Base-by-base conservation (phyloP, 1,140 invertebrate genomes). In the Potamilus streckersoni region DNA sequence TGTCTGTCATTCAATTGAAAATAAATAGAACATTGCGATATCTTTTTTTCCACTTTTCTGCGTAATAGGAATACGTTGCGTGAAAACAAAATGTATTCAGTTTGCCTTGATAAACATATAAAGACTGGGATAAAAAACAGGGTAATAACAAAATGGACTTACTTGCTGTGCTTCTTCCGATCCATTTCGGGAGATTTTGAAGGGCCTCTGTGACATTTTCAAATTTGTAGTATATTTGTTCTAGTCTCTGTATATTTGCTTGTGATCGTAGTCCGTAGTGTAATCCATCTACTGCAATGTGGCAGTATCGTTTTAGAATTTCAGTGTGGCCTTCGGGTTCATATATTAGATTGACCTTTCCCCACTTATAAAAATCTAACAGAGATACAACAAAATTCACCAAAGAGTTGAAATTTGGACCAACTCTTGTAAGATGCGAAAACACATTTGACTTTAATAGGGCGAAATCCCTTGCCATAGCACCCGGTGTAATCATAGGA, bases 401-500 rank as follows among this genome's bases (percentile, higher is more conserved):
- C 15, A 95, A 92, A 80, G 94, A 92, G 69, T 91, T 92, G 90
- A 96, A 95, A 59, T 94, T 94, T 0, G 95, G 94, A 92, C 95
- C 96, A 90, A 97, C 93, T 64, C 96, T 91, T 2, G 95, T 97
- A 20, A 98, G 90, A 0, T 95, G 93, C 2, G 93, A 93, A 87
- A 94, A 97, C 76, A 92, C 76, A 15, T 89, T 5, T 85, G 85
- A 65, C 83, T 86, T 86, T 80, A 79, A 72, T 15, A 67, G 55
- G 1, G 80, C 92, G 87, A 96, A 96, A 64, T 95, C 93, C 67
- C 94, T 93, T 0, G 95, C 95, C 84, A 95, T 94, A 0, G 93
- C 96, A 0, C 95, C 95, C 0, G 95, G 93, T 1, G 96, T 97
- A 11, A 98, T 85, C 12, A 98, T 93, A 0, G 96, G 96, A 20